Conservation (phyloP, 1,140 invertebrate genomes). For the Drosophila teissieri region DNA sequence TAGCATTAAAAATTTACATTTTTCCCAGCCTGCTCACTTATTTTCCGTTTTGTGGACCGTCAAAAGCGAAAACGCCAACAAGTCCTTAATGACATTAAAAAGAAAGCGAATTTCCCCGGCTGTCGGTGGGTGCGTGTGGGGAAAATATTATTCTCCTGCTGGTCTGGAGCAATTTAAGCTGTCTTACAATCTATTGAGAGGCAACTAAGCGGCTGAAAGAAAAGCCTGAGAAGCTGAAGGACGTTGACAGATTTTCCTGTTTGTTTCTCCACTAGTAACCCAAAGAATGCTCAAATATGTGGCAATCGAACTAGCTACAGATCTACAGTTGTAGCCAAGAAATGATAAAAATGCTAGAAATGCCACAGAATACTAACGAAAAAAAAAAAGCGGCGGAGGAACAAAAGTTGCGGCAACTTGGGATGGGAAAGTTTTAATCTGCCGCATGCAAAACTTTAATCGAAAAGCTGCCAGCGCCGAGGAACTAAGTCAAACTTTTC, state of each 20-base stretch:
- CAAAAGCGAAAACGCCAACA: constrained; percentile 64
- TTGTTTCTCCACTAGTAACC: constrained; percentile 12
- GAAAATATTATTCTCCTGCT: background rate
- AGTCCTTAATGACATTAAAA: constrained; percentile 67
- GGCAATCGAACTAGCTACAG: constrained; percentile 8
- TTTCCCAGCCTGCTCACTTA: constrained; percentile 25
- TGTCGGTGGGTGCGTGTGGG: constrained; percentile 5
- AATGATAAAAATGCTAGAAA: constrained; percentile 37
- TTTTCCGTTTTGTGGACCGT: constrained; percentile 45
- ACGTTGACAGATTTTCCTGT: background rate
- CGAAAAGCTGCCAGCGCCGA: constrained; percentile 48
- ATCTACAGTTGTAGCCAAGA: constrained; percentile 35
- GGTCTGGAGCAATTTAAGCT: constrained; percentile 20
- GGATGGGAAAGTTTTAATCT: constrained; percentile 60
- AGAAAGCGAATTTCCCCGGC: constrained; percentile 33
- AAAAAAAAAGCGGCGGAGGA: constrained; percentile 7
- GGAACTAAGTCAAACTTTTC: constrained; percentile 67
- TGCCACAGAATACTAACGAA: constrained; percentile 12
- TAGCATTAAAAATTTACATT: constrained; percentile 83
- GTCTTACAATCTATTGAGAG: constrained; percentile 7
- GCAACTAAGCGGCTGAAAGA: background rate
- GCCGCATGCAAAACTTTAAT: constrained; percentile 62
- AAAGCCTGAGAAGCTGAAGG: no score
- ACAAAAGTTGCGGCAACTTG: constrained; percentile 26
- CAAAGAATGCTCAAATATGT: constrained; percentile 5